Evolutionary conservation across 2,797 vertebrate genomes (phyloP).

Genomic region (Sebastes trivittatus): DNA sequence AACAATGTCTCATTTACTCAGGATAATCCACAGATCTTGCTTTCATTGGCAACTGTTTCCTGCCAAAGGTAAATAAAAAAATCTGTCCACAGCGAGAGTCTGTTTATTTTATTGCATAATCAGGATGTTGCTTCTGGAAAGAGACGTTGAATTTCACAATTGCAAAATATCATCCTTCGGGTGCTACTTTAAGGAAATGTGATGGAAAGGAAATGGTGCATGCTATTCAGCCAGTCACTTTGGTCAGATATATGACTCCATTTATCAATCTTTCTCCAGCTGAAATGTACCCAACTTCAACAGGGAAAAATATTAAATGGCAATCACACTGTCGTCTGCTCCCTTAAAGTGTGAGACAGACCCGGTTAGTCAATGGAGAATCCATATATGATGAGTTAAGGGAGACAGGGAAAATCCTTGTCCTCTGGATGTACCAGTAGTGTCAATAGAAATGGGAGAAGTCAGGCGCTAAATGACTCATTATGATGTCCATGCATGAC

Average conservation of each 20-base stretch:
- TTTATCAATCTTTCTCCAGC: not conserved
- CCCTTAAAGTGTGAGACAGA: not conserved
- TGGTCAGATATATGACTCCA: not conserved
- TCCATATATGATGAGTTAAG: conserved; percentile 41
- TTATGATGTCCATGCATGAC: conserved; percentile 77
- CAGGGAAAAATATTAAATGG: not conserved
- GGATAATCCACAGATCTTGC: not conserved
- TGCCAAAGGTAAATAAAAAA: not conserved
- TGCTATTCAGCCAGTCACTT: not conserved
- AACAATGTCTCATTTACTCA: not conserved
- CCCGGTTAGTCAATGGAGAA: conserved; percentile 26
- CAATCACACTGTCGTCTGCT: not conserved
- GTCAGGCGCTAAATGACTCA: conserved; percentile 79
- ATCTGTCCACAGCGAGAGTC: not conserved
- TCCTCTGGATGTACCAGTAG: conserved; percentile 69
- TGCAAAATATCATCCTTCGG: not conserved
- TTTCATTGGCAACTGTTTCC: not conserved
- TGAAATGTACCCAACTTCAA: not conserved
- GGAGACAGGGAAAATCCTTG: conserved; percentile 53
- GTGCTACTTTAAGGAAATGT: not conserved
- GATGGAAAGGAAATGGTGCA: conserved; percentile 11
- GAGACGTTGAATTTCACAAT: not conserved
- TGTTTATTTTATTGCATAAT: not conserved
- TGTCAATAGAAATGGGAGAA: conserved; percentile 75
- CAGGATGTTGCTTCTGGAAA: not conserved